Evolutionary conservation across 2,113 vertebrate genomes (phyloP).

Genomic region (Aphyosemion australe): DNA sequence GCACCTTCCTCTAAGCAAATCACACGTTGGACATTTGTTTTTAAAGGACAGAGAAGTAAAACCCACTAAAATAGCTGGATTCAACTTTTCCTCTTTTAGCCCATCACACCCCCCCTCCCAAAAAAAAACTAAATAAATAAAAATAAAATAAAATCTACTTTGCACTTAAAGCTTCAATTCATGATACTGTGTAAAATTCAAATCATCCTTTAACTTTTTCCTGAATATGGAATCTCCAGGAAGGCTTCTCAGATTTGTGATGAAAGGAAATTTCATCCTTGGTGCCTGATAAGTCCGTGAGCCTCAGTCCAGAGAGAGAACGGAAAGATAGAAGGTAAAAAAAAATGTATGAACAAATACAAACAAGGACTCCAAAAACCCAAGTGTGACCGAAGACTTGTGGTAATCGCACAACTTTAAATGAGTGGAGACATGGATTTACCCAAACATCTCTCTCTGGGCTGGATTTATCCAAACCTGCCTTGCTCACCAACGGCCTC

Average conservation of each 20-base stretch:
- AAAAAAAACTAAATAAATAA: too few species aligned
- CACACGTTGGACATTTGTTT: neutral
- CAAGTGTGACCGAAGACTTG: neutral
- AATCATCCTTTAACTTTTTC: too few species aligned
- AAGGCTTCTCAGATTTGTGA: too few species aligned
- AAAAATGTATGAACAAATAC: constrained; percentile 51
- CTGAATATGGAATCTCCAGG: constrained; percentile 1
- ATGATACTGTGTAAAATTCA: too few species aligned
- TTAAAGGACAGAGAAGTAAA: too few species aligned
- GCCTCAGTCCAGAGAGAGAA: constrained; percentile 6
- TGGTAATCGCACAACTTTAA: neutral
- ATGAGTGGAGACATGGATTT: neutral
- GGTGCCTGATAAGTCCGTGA: constrained; percentile 5
- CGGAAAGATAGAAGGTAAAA: constrained; percentile 23
- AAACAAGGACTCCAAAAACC: constrained; percentile 36
- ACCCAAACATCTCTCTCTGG: neutral
- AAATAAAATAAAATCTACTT: too few species aligned
- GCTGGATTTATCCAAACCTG: neutral
- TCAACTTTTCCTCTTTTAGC: too few species aligned
- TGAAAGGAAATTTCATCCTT: constrained; percentile 36
- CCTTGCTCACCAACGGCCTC: constrained; percentile 20
- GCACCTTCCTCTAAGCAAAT: neutral
- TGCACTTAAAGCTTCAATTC: too few species aligned
- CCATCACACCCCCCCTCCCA: too few species aligned
- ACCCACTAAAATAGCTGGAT: too few species aligned